A percentile compares a stretch with the other conserved stretches of the same genome.
phyloP scores from a whole-genome alignment of 2,797 vertebrate genomes.

The Xerus rutilus region DNA sequence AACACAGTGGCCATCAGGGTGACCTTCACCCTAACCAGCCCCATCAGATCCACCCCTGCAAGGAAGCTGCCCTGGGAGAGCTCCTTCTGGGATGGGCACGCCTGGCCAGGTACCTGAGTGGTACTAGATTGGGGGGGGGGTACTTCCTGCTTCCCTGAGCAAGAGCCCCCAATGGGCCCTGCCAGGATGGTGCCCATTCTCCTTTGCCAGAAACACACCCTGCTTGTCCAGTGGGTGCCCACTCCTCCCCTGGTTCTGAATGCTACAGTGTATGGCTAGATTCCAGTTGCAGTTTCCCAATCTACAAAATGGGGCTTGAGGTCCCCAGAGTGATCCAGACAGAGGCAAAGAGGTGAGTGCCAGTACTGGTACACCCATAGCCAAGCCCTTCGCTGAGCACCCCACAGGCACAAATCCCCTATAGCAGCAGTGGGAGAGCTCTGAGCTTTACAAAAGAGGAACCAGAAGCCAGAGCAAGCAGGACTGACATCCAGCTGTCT shows the following conservation, averaged over 20 bases:
- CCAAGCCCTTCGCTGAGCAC: not conserved
- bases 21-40: constrained; percentile 79
- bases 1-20: not conserved
- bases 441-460: not conserved
- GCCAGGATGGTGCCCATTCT: not conserved
- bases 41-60: constrained; percentile 56
- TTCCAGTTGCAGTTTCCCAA: not conserved
- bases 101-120: not conserved
- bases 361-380: not conserved
- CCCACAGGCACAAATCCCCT: not conserved
- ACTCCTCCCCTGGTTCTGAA: not conserved
- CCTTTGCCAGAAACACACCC: not conserved
- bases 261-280: not conserved
- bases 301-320: not conserved
- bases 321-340: not conserved
- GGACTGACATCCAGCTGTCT: constrained; percentile 19
- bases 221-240: not conserved
- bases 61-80: not conserved
- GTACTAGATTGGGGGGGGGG: not conserved
- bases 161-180: not conserved
- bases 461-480: not conserved
- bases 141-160: not conserved
- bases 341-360: not conserved
- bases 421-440: not conserved
- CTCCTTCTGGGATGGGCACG: not conserved